phyloP scores from a whole-genome alignment of 2,113 vertebrate species.

The Hydrolagus affinis region DNA sequence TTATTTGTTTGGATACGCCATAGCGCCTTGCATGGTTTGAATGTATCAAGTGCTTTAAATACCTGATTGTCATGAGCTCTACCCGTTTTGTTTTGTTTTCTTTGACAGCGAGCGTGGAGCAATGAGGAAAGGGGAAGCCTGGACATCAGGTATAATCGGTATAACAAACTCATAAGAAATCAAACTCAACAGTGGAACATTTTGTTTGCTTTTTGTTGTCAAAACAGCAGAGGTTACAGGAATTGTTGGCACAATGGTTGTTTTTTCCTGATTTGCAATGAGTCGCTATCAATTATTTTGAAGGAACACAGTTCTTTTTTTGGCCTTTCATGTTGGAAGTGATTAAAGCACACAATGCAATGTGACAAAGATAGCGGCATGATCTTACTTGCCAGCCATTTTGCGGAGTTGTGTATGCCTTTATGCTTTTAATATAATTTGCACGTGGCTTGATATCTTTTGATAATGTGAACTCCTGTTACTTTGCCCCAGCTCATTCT shows the following conservation, averaged over 20 bases:
- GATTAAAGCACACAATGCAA: neutral
- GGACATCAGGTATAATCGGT: slow-evolving; percentile 22
- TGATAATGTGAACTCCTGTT: neutral
- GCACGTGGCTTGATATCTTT: neutral
- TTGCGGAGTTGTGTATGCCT: neutral
- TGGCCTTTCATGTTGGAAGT: neutral
- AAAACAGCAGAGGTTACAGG: slow-evolving; percentile 23
- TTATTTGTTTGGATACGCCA: slow-evolving; percentile 46
- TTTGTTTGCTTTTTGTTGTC: slow-evolving; percentile 19
- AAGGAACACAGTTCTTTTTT: neutral
- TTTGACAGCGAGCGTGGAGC: slow-evolving; percentile 11
- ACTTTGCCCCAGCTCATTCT: too few species aligned
- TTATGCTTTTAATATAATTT: neutral
- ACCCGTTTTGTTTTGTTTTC: slow-evolving; percentile 11
- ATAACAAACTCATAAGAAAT: slow-evolving; percentile 10
- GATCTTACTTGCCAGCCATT: neutral
- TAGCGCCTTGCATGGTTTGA: slow-evolving; percentile 39
- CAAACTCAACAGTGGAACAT: neutral
- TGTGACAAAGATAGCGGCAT: neutral
- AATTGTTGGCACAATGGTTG: slow-evolving; percentile 30
- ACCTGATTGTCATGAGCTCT: neutral
- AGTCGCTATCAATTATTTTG: slow-evolving; percentile 19
- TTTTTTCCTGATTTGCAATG: slow-evolving; percentile 21
- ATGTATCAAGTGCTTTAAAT: slow-evolving; percentile 36
- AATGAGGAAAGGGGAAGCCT: neutral